phyloP scores from a whole-genome alignment of 2,113 vertebrate genomes.

The Mormyrus lacerda region DNA sequence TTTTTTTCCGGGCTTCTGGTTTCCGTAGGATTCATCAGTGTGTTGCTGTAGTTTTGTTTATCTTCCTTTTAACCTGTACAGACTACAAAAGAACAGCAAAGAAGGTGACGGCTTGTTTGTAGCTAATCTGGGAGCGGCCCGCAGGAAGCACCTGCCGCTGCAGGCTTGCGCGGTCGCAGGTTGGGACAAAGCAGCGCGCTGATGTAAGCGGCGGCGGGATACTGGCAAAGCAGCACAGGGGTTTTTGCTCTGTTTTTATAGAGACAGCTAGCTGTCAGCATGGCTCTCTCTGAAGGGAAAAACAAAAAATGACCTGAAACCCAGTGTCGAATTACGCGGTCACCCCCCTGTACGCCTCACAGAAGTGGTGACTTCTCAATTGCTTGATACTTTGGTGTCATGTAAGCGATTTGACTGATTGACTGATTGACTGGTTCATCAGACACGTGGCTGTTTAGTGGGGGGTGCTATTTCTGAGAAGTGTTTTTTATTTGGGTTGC shows the following conservation, averaged over 20 bases:
- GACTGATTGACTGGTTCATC: neutral
- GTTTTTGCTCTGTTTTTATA: neutral
- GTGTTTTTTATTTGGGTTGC: neutral
- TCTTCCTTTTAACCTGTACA: neutral
- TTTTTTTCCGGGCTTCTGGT: neutral
- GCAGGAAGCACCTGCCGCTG: slow-evolving; percentile 12
- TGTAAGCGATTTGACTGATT: neutral
- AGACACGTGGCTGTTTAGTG: neutral
- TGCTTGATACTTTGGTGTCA: neutral
- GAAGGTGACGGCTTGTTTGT: neutral
- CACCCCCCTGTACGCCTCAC: neutral
- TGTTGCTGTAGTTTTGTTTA: neutral
- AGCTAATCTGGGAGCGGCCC: neutral
- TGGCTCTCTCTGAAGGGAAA: neutral
- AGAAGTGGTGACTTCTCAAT: neutral
- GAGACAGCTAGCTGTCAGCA: neutral
- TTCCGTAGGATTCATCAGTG: neutral
- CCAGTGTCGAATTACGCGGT: neutral
- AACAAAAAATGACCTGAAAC: neutral
- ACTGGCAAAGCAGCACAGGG: neutral
- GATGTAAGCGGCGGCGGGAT: neutral
- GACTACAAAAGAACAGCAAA: neutral
- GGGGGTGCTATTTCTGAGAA: neutral
- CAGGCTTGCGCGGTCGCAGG: neutral
- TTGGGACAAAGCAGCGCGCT: neutral